Base-by-base conservation (phyloP, 1,140 invertebrate genomes). In the Conopomorpha cramerella region DNA sequence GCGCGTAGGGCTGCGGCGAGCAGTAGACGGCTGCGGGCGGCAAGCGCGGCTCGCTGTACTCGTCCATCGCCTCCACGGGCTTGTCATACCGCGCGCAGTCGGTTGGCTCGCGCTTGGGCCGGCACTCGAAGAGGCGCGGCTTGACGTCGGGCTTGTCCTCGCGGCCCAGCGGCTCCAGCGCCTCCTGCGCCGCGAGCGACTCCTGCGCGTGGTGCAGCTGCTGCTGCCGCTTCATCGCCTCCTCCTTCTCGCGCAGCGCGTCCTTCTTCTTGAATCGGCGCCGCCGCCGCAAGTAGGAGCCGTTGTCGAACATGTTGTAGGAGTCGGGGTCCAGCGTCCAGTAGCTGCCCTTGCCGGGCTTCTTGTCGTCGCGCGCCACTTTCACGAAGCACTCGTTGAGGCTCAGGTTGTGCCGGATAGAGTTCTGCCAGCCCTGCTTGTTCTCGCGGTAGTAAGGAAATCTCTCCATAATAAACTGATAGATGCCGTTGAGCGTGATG, bases 331-430 rank as follows among this genome's bases (percentile, higher is more conserved):
- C 94, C 16, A 98, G 74, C 0, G 94, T 95, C 96, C 96, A 99
- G 66, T 96, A 99, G 54, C 92, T 95, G 1, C 96, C 96, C 71
- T 99, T 99, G 0, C 93, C 93, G 0, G 92, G 91, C 57, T 95
- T 95, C 72, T 98, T 98, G 53, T 96, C 93, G 55, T 95, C 84
- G 38, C 89, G 56, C 17, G 92, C 85, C 33, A 97, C 90, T 78
- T 99, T 99, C 0, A 99, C 89, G 73, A 99, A 99, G 67, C 97
- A 99, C 73, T 99, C 97, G 79, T 99, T 99, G 10, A 99, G 81
- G 43, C 91, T 95, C 3, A 99, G 79, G 78, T 99, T 99, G 70
- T 99, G 95, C 26, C 95, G 81, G 38, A 97, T 97, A 1, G 91
- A 94, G 61, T 97, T 97, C 70, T 97, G 94, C 92, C 92, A 95